Evolutionary conservation across 1,140 invertebrate species (phyloP).

Genomic region (Aphaenogaster ashmeadi): DNA sequence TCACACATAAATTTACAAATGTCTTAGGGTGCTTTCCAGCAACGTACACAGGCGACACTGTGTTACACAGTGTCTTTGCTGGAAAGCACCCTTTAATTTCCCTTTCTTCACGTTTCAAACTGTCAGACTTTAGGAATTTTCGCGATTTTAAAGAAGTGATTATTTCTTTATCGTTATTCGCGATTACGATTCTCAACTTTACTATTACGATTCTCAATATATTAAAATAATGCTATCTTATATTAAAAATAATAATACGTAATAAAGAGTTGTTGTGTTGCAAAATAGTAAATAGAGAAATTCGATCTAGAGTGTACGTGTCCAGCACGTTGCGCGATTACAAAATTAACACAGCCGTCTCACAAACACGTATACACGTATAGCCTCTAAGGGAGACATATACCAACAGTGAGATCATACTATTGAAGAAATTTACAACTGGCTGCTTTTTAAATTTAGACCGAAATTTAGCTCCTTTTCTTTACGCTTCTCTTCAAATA

Average conservation of each 20-base stretch:
- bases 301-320: slow-evolving; percentile 7
- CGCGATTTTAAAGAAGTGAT: background rate
- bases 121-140: background rate
- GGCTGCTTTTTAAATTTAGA: slow-evolving; percentile 39
- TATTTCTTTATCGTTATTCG: background rate
- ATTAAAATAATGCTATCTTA: background rate
- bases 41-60: too few species aligned
- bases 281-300: background rate
- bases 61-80: too few species aligned
- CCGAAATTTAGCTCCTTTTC: background rate
- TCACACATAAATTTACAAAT: background rate
- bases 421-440: slow-evolving; percentile 15
- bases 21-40: too few species aligned
- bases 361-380: background rate
- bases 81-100: too few species aligned
- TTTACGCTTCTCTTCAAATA: background rate
- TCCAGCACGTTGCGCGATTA: slow-evolving; percentile 40
- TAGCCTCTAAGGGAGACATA: background rate
- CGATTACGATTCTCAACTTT: background rate
- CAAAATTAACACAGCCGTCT: slow-evolving; percentile 49
- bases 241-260: slow-evolving; percentile 22
- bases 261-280: background rate
- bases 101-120: background rate
- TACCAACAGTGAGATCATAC: slow-evolving; percentile 8
- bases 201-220: background rate